Percentiles rank a stretch among this genome's conserved stretches.
These are phyloP conservation scores for Polypterus bichir DNA, from an alignment of 2,113 vertebrate species.

Conservation along the genomic window DNA sequence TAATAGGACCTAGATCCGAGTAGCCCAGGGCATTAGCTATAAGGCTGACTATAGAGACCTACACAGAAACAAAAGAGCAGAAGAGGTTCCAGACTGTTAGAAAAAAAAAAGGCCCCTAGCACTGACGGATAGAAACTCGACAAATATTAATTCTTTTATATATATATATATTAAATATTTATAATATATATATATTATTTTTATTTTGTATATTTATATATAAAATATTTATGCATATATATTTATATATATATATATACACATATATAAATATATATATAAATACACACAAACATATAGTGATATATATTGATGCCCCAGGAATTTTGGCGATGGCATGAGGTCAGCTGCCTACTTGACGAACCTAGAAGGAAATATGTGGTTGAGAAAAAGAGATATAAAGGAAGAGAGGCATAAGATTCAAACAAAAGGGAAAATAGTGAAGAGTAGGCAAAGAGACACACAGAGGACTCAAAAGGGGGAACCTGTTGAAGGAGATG, in stretches of 20 bases:
- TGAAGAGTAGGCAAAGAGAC: constrained; percentile 36
- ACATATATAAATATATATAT: constrained; percentile 49
- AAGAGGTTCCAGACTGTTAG: constrained; percentile 98
- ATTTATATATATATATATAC: constrained; percentile 59
- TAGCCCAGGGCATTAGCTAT: constrained; percentile 99
- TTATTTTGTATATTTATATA: constrained; percentile 52
- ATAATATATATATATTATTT: constrained; percentile 37
- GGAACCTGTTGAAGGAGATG: constrained; percentile 60
- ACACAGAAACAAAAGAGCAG: constrained; percentile 94
- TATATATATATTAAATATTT: constrained; percentile 35
- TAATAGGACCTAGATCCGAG: constrained; percentile 99
- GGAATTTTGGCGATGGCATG: constrained; percentile 48
- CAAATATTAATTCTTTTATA: constrained; percentile 28
- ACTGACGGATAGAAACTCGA: constrained; percentile 60
- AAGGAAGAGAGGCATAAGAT: constrained; percentile 49
- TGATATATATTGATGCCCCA: constrained; percentile 47
- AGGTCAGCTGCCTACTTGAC: constrained; percentile 69
- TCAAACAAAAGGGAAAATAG: constrained; percentile 49
- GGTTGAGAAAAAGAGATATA: constrained; percentile 74
- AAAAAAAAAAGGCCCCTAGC: constrained; percentile 69
- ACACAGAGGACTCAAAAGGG: constrained; percentile 33
- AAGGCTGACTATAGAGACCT: constrained; percentile 99
- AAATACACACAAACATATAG: constrained; percentile 53
- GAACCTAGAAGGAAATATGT: constrained; percentile 89
- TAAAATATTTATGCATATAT: constrained; percentile 39